Conservation (phyloP, 2,797 vertebrate genomes). For the Telmatherina bonti region DNA sequence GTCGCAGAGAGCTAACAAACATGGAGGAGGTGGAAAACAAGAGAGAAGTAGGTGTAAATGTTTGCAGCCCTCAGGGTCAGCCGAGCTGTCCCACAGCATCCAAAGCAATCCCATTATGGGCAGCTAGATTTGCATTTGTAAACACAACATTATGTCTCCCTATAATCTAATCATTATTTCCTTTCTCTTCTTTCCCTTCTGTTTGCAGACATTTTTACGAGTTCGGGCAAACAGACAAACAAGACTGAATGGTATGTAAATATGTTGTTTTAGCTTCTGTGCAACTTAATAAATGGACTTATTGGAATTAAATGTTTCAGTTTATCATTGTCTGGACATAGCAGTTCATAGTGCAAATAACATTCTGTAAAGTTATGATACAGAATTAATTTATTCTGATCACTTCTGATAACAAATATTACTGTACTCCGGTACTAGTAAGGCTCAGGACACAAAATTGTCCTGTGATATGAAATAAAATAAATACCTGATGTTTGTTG, state of each 20-base stretch:
- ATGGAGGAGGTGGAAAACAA: slow-evolving; percentile 89
- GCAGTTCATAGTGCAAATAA: neutral
- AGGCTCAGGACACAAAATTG: neutral
- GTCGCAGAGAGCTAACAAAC: slow-evolving; percentile 45
- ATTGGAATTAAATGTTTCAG: neutral
- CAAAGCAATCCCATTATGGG: slow-evolving; percentile 70
- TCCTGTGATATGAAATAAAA: neutral
- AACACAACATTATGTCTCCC: slow-evolving; percentile 5
- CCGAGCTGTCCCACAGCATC: slow-evolving; percentile 66
- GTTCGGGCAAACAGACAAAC: slow-evolving; percentile 98
- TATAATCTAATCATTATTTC: slow-evolving; percentile 56
- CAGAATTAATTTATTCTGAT: too few species aligned
- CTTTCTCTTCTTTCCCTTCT: slow-evolving; percentile 58
- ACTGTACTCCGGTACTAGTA: too few species aligned
- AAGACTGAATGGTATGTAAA: slow-evolving; percentile 96
- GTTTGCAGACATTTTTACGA: slow-evolving; percentile 95
- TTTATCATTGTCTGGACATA: neutral
- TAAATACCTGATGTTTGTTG: neutral
- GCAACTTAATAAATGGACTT: neutral
- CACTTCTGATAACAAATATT: too few species aligned
- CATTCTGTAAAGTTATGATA: neutral
- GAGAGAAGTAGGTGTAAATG: slow-evolving; percentile 88
- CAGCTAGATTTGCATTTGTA: neutral
- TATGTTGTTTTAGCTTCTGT: neutral
- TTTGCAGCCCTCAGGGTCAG: slow-evolving; percentile 34